phyloP scores from a whole-genome alignment of 1,140 invertebrate genomes.

The Melitaea cinxia region DNA sequence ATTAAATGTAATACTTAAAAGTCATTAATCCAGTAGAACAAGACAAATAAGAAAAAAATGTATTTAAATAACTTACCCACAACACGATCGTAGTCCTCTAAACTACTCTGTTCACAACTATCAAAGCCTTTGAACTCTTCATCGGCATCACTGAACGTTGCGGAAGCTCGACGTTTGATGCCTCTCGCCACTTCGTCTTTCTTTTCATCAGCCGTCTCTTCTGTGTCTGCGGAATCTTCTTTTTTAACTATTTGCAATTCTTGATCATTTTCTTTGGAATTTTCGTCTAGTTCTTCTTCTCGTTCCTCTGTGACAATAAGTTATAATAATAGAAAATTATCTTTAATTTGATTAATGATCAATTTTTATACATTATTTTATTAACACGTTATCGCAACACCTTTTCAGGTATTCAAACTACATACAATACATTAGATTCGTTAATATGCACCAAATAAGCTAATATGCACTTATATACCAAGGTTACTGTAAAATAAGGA shows the following conservation, averaged over 20 bases:
- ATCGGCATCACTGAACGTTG: conserved; percentile 63
- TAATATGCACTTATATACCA: too few relatives aligned
- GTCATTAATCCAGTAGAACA: too few relatives aligned
- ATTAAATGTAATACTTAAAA: too few relatives aligned
- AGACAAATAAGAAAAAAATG: neutral
- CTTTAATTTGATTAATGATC: neutral
- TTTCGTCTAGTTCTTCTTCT: neutral
- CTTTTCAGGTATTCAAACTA: too few relatives aligned
- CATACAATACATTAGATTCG: too few relatives aligned
- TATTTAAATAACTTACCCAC: conserved; percentile 52
- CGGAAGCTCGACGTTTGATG: conserved; percentile 62
- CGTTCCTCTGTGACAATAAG: conserved; percentile 4
- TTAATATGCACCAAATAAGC: too few relatives aligned
- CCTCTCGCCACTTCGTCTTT: conserved; percentile 40
- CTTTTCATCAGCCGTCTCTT: conserved; percentile 19
- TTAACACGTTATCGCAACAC: too few relatives aligned
- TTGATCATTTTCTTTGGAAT: neutral
- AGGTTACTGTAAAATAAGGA: too few relatives aligned
- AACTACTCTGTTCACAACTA: conserved; percentile 39
- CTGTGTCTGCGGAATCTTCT: neutral
- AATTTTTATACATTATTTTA: too few relatives aligned
- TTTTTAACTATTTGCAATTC: neutral
- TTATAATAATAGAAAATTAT: neutral
- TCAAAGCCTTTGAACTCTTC: conserved; percentile 71
- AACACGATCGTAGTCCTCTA: conserved; percentile 53